A percentile compares a stretch with the other conserved stretches of the same genome.
These are phyloP conservation scores for Pelecanus crispus DNA, from an alignment of 2,113 vertebrate species.

Conservation along the genomic window DNA sequence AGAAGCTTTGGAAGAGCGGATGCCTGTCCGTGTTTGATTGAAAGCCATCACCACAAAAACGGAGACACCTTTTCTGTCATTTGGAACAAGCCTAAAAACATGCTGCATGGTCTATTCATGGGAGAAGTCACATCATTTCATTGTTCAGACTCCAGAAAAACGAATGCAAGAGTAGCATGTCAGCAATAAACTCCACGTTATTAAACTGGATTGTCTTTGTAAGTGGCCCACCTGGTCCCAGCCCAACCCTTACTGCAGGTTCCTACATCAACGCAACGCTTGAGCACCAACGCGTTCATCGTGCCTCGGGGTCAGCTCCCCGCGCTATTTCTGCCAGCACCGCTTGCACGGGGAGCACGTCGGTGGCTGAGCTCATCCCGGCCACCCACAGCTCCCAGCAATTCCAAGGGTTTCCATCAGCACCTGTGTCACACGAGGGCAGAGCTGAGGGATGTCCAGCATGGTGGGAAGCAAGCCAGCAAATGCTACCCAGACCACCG, in stretches of 20 bases:
- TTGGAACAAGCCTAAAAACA: not conserved
- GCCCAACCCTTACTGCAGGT: not conserved
- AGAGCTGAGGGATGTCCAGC: not conserved
- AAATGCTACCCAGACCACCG: not conserved
- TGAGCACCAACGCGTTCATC: not conserved
- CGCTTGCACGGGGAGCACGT: not conserved
- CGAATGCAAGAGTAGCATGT: fast-evolving
- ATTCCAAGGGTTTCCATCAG: not conserved
- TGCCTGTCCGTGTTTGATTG: fast-evolving
- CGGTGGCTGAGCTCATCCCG: not conserved
- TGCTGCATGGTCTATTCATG: fast-evolving
- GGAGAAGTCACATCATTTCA: not conserved
- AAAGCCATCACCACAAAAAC: not conserved
- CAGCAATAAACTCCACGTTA: not conserved
- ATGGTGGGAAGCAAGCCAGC: not conserved
- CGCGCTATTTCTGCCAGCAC: not conserved
- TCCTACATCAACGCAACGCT: not conserved
- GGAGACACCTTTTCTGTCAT: not conserved
- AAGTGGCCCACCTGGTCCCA: not conserved
- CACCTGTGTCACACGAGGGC: not conserved
- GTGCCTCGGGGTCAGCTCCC: not conserved
- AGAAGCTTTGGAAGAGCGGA: not conserved
- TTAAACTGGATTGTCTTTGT: not conserved
- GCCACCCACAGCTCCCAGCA: not conserved
- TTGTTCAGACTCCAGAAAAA: not conserved